Percentiles rank a stretch among this genome's conserved stretches.
These are phyloP conservation scores for Drosophila pseudotakahashii DNA, from an alignment of 2,888 invertebrate genomes.

Conservation along the genomic window DNA sequence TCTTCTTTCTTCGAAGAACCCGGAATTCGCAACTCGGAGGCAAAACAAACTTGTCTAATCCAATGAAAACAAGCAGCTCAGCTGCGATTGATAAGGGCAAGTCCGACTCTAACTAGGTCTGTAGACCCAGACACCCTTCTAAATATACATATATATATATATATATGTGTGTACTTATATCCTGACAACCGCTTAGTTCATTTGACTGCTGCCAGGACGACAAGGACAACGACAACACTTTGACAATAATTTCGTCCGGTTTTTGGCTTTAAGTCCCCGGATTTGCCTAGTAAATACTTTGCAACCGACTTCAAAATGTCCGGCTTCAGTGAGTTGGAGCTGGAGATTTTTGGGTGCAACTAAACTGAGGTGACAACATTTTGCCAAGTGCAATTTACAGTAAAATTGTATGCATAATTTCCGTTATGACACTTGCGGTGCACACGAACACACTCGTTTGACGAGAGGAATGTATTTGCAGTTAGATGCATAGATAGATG, in stretches of 20 bases:
- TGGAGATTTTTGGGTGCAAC: background rate
- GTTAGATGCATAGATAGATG: conserved; percentile 23
- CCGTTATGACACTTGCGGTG: conserved; percentile 72
- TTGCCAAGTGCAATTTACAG: conserved; percentile 67
- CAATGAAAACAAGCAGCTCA: conserved; percentile 73
- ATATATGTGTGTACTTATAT: conserved; percentile 2
- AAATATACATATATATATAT: background rate
- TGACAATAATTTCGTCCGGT: background rate
- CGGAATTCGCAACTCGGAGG: conserved; percentile 28
- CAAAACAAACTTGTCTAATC: conserved; percentile 65
- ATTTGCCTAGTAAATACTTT: conserved; percentile 46
- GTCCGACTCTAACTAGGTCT: background rate
- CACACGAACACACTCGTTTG: conserved; percentile 8
- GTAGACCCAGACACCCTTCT: background rate
- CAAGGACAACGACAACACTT: background rate
- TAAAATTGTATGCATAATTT: conserved; percentile 73
- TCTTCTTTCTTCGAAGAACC: conserved; percentile 8
- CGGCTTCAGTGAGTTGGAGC: conserved; percentile 22
- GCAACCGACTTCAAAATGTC: conserved; percentile 11
- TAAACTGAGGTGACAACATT: conserved; percentile 52
- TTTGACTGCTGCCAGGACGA: conserved; percentile 40
- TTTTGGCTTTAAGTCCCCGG: conserved; percentile 36
- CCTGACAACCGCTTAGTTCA: conserved; percentile 52
- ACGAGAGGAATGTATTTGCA: conserved; percentile 19
- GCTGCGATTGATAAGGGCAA: conserved; percentile 62